phyloP scores from a whole-genome alignment of 2,888 invertebrate genomes.

The Oxyteleia sp. region DNA sequence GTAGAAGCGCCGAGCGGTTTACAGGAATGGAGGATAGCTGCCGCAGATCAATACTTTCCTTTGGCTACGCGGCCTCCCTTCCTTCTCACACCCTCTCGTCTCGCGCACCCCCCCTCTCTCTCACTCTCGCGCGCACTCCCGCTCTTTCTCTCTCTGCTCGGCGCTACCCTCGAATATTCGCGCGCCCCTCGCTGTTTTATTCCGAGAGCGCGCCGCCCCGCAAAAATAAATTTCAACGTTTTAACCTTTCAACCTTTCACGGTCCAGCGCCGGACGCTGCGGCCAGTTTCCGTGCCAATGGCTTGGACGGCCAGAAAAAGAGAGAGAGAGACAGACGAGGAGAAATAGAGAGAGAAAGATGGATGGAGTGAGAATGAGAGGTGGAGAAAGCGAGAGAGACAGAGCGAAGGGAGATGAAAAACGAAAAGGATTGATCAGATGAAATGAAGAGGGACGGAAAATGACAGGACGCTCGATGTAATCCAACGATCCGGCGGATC shows the following conservation, averaged over 20 bases:
- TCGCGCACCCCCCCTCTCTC: slow-evolving; percentile 69
- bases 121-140: slow-evolving; percentile 73
- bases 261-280: slow-evolving; percentile 51
- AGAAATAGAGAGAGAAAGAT: slow-evolving; percentile 44
- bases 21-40: slow-evolving; percentile 85
- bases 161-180: slow-evolving; percentile 82
- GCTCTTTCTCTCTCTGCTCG: slow-evolving; percentile 65
- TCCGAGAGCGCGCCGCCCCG: slow-evolving; percentile 44
- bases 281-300: slow-evolving; percentile 46
- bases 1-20: slow-evolving; percentile 74
- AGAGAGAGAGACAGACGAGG: not conserved
- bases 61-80: slow-evolving; percentile 83
- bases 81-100: slow-evolving; percentile 74
- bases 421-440: no score
- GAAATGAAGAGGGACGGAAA: no score
- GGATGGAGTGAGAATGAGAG: no score
- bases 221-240: slow-evolving; percentile 24
- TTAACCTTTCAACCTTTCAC: slow-evolving; percentile 65
- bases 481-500: no score
- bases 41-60: slow-evolving; percentile 88
- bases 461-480: no score
- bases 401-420: no score
- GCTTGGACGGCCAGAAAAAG: no score
- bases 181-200: slow-evolving; percentile 74
- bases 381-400: no score